Percentiles rank a stretch among this genome's conserved stretches.
Conservation (phyloP, 2,797 vertebrate species). For the Sarcoramphus papa region DNA sequence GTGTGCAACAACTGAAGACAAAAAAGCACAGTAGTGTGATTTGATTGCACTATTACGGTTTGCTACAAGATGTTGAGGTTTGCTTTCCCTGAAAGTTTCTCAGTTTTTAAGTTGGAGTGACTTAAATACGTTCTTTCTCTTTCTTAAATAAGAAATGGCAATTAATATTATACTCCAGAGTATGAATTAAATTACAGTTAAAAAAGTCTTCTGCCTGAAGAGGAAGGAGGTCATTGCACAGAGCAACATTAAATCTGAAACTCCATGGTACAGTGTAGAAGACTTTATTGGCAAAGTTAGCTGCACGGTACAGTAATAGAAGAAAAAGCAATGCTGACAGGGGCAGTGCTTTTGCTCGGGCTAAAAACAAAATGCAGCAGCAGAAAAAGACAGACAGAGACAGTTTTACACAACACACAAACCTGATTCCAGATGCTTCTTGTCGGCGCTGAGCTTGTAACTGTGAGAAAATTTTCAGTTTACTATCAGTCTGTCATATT, state of each 20-base stretch:
- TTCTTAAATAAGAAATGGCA: not conserved
- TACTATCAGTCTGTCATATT: not conserved
- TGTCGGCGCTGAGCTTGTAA: not conserved
- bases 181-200: not conserved
- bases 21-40: not conserved
- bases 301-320: not conserved
- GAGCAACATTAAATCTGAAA: not conserved
- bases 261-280: not conserved
- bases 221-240: not conserved
- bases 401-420: not conserved
- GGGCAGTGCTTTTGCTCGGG: not conserved
- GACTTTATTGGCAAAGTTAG: too few relatives aligned
- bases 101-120: not conserved
- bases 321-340: not conserved
- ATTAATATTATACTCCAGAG: not conserved
- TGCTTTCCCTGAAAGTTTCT: not conserved
- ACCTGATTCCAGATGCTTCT: not conserved
- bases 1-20: fast-evolving
- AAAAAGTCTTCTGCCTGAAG: not conserved
- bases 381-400: not conserved
- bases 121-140: not conserved
- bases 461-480: not conserved
- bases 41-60: not conserved
- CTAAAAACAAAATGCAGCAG: not conserved
- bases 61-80: not conserved